These are phyloP conservation scores for Mugil cephalus DNA, from an alignment of 2,113 vertebrate genomes.

Conservation along the genomic window DNA sequence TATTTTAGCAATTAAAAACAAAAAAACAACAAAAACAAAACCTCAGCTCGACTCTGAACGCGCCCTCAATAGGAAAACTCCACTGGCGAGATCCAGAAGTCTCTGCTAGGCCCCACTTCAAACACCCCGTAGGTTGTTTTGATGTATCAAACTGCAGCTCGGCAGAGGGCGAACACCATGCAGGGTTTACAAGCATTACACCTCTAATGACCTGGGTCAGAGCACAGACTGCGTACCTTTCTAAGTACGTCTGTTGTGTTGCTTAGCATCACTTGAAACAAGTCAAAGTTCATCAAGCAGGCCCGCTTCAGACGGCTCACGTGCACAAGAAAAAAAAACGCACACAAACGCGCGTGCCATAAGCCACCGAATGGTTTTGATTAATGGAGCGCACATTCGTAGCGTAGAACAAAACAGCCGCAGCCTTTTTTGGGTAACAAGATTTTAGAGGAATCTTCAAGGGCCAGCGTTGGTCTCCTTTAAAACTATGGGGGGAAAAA, in stretches of 20 bases:
- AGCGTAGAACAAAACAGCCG: constrained; percentile 51
- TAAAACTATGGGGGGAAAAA: constrained; percentile 28
- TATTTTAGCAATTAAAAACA: constrained; percentile 55
- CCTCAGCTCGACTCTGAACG: constrained; percentile 49
- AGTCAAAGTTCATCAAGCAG: constrained; percentile 45
- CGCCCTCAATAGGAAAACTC: constrained; percentile 21
- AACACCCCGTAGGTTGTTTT: constrained; percentile 33
- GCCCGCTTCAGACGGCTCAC: constrained; percentile 16
- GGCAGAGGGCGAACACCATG: constrained; percentile 23
- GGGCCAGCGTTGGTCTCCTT: constrained; percentile 15
- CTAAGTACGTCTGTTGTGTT: constrained; percentile 28
- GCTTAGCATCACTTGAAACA: constrained; percentile 43
- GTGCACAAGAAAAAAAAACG: constrained; percentile 20
- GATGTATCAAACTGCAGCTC: constrained; percentile 28
- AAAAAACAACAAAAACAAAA: too few relatives aligned
- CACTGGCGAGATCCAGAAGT: not conserved
- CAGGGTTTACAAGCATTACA: constrained; percentile 55
- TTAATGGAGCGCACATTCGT: constrained; percentile 47
- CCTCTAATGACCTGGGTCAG: constrained; percentile 45
- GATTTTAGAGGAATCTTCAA: constrained; percentile 50
- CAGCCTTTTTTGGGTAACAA: constrained; percentile 34
- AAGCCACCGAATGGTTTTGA: constrained; percentile 43
- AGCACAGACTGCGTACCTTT: constrained; percentile 11
- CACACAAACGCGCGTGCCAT: not conserved
- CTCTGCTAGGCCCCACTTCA: constrained; percentile 9